Base-by-base conservation (phyloP, 2,113 vertebrate genomes). In the Paradisaea rubra region DNA sequence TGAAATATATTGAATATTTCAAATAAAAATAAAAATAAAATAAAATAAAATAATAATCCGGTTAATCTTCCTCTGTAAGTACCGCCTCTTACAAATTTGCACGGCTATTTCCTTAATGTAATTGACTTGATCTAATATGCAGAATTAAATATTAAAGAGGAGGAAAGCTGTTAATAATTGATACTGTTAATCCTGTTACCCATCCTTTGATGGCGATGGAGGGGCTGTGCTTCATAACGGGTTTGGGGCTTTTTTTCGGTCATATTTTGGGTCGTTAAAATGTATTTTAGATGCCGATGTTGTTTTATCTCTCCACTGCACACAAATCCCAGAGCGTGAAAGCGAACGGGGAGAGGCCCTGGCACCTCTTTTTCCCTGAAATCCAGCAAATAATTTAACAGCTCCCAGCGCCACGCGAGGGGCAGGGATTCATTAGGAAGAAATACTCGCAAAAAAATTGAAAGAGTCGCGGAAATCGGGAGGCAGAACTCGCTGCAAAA, bases 81-180 rank as follows among this genome's bases (percentile, higher is more conserved):
- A 89, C 81, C 33, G 37, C 89, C 92, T 74, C 96, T 93, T 93
- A 91, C 93, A 91, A 96, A 97, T 89, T 90, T 89, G 91, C 95
- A 93, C 85, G 60, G 66, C 96, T 96, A 91, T 93, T 97, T 97
- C 96, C 96, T 97, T 96, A 76, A 93, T 93, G 97, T 94, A 97
- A 97, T 96, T 95, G 97, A 83, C 95, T 96, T 61, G 81, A 87
- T 95, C 96, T 94, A 96, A 97, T 97, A 95, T 86, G 61, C 94
- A 95, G 94, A 95, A 98, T 98, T 97, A 98, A 98, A 98, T 98
- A 98, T 97, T 98, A 97, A 98, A 97, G 97, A 96, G 96, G 96
- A 80, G 63, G 86, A 95, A 96, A 95, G 95, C 78, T 91, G 96
- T 98, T 97, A 98, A 98, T 98, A 98, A 98, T 98, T 98, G 97